Percentiles rank a stretch among this genome's conserved stretches.
Evolutionary conservation across 1,140 invertebrate genomes (phyloP).

Genomic region (Bradysia coprophila): DNA sequence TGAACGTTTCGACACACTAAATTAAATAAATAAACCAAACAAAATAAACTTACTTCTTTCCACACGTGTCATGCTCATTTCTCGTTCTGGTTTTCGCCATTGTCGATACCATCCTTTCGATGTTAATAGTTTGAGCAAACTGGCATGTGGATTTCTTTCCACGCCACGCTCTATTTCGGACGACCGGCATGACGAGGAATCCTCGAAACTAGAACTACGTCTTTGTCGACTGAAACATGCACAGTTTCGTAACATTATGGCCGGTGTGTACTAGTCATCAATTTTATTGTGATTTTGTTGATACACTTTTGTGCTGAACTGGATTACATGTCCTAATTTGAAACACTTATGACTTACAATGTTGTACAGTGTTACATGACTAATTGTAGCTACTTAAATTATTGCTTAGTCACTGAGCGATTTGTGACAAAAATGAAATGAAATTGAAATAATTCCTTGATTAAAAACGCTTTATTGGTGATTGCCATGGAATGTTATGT

Average conservation of each 20-base stretch:
- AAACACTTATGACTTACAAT: no score
- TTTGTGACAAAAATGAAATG: no score
- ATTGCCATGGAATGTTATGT: no score
- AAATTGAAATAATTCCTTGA: no score
- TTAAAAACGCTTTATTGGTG: no score
- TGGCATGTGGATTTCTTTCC: constrained; percentile 10
- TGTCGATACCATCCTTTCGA: constrained; percentile 29
- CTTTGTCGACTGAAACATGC: constrained; percentile 20
- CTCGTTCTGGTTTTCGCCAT: constrained; percentile 32
- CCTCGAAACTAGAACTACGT: constrained; percentile 25
- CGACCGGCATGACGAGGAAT: constrained; percentile 35
- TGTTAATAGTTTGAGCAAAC: constrained; percentile 26
- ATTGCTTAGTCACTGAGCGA: no score
- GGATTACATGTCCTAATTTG: no score
- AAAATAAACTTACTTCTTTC: constrained; percentile 39
- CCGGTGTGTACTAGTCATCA: no score
- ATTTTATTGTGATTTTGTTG: no score
- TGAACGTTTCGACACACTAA: neutral
- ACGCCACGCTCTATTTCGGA: constrained; percentile 30
- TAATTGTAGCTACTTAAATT: no score
- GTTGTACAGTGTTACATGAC: no score
- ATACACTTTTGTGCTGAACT: no score
- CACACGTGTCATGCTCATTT: constrained; percentile 44
- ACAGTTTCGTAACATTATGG: constrained; percentile 22
- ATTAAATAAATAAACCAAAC: neutral